Percentiles rank a stretch among this genome's conserved stretches.
phyloP scores from a whole-genome alignment of 2,797 vertebrate species.

The Paramormyrops hopkinsi region DNA sequence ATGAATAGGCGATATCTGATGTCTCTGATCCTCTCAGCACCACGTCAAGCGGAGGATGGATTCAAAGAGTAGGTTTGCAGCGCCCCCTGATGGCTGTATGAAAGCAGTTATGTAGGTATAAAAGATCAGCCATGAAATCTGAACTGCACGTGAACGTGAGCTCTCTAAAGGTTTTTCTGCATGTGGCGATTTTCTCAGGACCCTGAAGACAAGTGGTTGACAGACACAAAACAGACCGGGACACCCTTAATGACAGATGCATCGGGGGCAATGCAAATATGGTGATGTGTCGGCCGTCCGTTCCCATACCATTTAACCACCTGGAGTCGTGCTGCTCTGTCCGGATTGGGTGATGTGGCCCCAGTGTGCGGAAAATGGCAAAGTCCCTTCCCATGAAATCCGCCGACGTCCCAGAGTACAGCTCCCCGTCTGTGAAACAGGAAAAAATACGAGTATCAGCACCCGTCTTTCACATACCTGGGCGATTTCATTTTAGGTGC shows the following conservation, averaged over 20 bases:
- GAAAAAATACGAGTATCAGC: neutral
- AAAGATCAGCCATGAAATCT: neutral
- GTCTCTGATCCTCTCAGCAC: slow-evolving; percentile 26
- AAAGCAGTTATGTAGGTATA: neutral
- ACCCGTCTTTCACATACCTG: neutral
- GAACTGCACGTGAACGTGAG: neutral
- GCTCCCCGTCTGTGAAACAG: slow-evolving; percentile 74
- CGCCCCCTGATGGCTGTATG: neutral
- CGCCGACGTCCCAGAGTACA: slow-evolving; percentile 90
- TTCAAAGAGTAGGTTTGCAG: slow-evolving; percentile 18
- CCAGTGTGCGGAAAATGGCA: slow-evolving; percentile 90
- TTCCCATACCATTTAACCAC: slow-evolving; percentile 85
- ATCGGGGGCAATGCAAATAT: neutral
- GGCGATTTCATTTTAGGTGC: neutral
- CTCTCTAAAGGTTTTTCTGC: neutral
- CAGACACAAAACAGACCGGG: slow-evolving; percentile 32
- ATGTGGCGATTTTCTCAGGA: neutral
- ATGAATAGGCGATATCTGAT: slow-evolving; percentile 50
- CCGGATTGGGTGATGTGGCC: slow-evolving; percentile 88
- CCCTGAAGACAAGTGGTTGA: neutral
- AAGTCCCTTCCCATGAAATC: slow-evolving; percentile 97
- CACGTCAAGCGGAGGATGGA: slow-evolving; percentile 17
- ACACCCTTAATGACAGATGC: slow-evolving; percentile 27
- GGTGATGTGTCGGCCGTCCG: neutral
- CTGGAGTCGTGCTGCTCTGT: slow-evolving; percentile 92